phyloP scores from a whole-genome alignment of 2,113 vertebrate species.

The Hippolais icterina region DNA sequence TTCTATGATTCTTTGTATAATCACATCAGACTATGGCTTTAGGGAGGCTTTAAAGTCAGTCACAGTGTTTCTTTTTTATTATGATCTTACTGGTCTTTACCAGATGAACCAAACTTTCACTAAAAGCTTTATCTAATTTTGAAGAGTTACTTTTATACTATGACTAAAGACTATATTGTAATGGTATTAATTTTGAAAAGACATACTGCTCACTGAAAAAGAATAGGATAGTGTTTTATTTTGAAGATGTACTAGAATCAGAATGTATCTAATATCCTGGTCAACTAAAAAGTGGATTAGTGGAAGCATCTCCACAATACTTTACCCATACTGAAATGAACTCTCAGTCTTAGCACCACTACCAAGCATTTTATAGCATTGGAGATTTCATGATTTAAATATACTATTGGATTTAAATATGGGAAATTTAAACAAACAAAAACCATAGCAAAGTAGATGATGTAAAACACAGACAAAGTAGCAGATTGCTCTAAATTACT shows the following conservation, averaged over 20 bases:
- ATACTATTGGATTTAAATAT: background rate
- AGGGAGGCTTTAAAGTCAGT: background rate
- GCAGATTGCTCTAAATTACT: background rate
- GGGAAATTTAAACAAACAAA: background rate
- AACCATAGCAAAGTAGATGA: background rate
- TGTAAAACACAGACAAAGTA: background rate
- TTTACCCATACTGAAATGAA: background rate
- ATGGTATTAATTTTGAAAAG: background rate
- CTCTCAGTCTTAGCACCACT: background rate
- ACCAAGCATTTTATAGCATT: background rate
- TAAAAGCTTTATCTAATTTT: slow-evolving; percentile 20
- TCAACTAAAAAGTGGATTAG: background rate
- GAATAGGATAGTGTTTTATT: background rate
- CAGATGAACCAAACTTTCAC: slow-evolving; percentile 13
- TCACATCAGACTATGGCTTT: background rate
- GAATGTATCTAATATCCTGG: background rate
- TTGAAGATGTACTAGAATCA: background rate
- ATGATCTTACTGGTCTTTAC: background rate
- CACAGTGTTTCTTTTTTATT: background rate
- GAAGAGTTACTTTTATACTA: slow-evolving; percentile 10
- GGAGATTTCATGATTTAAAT: background rate
- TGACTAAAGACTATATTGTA: background rate
- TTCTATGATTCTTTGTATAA: background rate
- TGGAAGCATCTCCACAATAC: background rate
- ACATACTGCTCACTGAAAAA: background rate